Evolutionary conservation across 53 echinoderm and acorn worm genomes (phyloP), one percentile per base, ranked within the genome.

Genomic region (Temnopleurus reevesii): DNA sequence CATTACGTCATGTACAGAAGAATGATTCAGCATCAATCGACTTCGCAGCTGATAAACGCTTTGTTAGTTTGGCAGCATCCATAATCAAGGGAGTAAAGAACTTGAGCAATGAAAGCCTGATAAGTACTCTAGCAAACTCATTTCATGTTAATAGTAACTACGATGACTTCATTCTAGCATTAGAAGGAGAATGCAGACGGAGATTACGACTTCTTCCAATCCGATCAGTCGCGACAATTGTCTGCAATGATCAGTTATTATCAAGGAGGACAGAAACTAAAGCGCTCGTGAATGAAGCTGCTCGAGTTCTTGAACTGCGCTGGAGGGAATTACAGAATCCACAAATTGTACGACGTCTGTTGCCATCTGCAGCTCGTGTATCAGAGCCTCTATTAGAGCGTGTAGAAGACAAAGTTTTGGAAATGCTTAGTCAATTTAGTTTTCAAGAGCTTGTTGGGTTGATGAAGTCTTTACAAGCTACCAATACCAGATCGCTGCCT

Each of bases 321-420:
- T 93, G 93, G 93, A 86, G 64, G 31, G 93, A 93, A 34, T 66
- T 93, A 27, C 83, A 91, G 55, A 86, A 66, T 35, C 93, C 93
- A 19, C 86, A 81, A 31, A 28, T 89, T 15, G 81, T 93, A 17
- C 91, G 88, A 13, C 64, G 76, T 17, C 59, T 93, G 44, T 81
- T 93, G 47, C 89, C 88, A 31, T 51, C 81, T 63, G 86, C 89
- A 27, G 81, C 84, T 31, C 71, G 89, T 19, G 81, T 91, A 23
- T 93, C 93, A 15, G 76, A 81, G 53, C 79, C 81, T 21, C 91
- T 93, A 31, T 41, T 83, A 9, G 93, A 93, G 60, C 88, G 89
- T 44, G 57, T 93, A 6, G 93, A 93, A 61, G 93, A 93, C 76
- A 93, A 91, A 58, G 76, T 89, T 43, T 41, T 93, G 5, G 58